Base-by-base conservation (phyloP, 2,113 vertebrate species). In the Aphelocoma coerulescens region DNA sequence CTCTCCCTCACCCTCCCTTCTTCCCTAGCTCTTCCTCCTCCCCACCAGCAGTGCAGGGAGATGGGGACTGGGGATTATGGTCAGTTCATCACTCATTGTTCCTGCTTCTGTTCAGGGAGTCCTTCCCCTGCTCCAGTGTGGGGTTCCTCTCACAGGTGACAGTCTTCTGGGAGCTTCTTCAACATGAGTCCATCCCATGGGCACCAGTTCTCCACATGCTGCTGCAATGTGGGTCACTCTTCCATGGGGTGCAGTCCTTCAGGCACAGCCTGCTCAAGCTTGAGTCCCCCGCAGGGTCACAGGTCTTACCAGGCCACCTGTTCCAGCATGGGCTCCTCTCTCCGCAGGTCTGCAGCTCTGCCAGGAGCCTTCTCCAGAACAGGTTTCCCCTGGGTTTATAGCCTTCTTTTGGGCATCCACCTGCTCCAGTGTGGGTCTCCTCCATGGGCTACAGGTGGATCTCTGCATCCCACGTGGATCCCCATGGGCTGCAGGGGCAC, bases 391-490 rank as follows among this genome's bases (percentile, higher is more conserved):
- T 27, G 27, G 14, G 9, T 23, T 55, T 44, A 2, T 3, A 48
- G 1, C 41, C 41, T 20, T 15, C 11, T 33, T 35, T n/a, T 9
- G 16, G 28, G 6, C 18, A n/a, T 48, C 24, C 10, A 12, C 11
- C 23, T 74, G 41, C 51, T 41, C 51, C n/a, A 12, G 19, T 3
- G 1, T 57, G n/a, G 24, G 28, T 41, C 24, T 24, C 22, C 27
- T 63, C 24, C 61, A 9, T 3, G 13, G 37, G 26, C 13, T 52
- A 10, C 24, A 35, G 37, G 10, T 51, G 32, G 32, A 17, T 61
- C 17, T 61, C 44, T 59, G 32, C 12, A 11, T 35, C 13, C 13
- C 13, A 43, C 0, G 0, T 30, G 30, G 10, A 3, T 14, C 27
- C 33, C 22, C 27, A 22, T 10, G 32, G 17, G 37, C 46, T 61